Evolutionary conservation across 2,888 invertebrate species (phyloP).

Genomic region (Entomobrya proxima): DNA sequence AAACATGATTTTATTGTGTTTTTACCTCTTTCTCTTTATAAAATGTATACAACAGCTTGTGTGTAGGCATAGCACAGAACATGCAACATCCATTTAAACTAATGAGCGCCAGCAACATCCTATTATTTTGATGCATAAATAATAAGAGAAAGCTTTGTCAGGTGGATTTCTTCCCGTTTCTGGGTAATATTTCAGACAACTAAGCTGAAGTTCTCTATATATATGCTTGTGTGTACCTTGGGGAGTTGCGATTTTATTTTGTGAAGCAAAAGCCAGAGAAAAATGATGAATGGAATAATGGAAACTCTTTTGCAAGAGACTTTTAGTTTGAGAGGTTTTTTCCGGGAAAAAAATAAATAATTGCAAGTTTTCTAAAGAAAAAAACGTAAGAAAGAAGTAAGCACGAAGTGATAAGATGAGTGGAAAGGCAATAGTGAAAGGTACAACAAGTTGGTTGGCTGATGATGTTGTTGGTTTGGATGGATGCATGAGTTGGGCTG

Average conservation of each 20-base stretch:
- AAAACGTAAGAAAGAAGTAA: not conserved
- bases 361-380: not conserved
- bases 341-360: too few species aligned
- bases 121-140: not conserved
- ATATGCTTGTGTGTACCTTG: too few species aligned
- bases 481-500: not conserved
- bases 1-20: conserved; percentile 25
- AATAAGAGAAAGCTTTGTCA: too few species aligned
- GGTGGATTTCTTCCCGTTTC: too few species aligned
- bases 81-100: conserved; percentile 75
- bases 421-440: not conserved
- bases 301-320: too few species aligned
- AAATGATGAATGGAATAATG: too few species aligned
- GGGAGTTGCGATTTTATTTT: too few species aligned
- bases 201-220: too few species aligned
- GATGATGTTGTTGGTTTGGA: too few species aligned
- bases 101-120: conserved; percentile 70
- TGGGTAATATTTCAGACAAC: too few species aligned
- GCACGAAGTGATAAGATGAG: not conserved
- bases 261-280: too few species aligned
- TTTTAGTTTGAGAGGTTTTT: too few species aligned
- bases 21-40: not conserved
- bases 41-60: not conserved
- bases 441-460: conserved; percentile 48
- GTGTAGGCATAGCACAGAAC: conserved; percentile 53